These are phyloP conservation scores for Eleginops maclovinus DNA, from an alignment of 2,113 vertebrate genomes.

Conservation along the genomic window DNA sequence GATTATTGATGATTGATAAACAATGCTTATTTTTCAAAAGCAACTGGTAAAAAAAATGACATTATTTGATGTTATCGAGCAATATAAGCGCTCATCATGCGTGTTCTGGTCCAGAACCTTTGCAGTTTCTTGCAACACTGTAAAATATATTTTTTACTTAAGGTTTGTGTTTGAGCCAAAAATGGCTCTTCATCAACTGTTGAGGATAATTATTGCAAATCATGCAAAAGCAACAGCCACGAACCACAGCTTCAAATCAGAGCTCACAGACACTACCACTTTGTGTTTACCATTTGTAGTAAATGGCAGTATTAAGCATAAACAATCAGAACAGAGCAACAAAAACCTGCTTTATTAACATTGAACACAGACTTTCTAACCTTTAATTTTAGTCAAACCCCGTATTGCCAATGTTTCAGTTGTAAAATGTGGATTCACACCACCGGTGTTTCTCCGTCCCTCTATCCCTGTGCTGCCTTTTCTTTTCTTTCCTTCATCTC, in stretches of 20 bases:
- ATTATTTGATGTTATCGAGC: no score
- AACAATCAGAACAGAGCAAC: background rate
- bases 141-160: background rate
- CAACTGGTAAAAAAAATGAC: no score
- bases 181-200: background rate
- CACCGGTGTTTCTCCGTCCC: background rate
- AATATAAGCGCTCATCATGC: background rate
- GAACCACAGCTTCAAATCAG: background rate
- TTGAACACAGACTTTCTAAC: background rate
- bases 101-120: background rate
- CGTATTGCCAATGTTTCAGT: background rate
- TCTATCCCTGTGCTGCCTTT: background rate
- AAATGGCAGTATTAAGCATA: background rate
- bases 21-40: background rate
- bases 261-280: background rate
- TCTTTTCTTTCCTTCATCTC: conserved; percentile 13
- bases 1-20: no score
- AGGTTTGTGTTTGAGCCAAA: background rate
- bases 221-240: background rate
- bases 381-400: background rate
- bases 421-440: background rate
- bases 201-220: background rate
- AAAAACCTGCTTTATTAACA: background rate
- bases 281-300: background rate
- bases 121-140: background rate